These are phyloP conservation scores for Sphaerodactylus townsendi DNA, from an alignment of 2,113 vertebrate species.

Conservation along the genomic window DNA sequence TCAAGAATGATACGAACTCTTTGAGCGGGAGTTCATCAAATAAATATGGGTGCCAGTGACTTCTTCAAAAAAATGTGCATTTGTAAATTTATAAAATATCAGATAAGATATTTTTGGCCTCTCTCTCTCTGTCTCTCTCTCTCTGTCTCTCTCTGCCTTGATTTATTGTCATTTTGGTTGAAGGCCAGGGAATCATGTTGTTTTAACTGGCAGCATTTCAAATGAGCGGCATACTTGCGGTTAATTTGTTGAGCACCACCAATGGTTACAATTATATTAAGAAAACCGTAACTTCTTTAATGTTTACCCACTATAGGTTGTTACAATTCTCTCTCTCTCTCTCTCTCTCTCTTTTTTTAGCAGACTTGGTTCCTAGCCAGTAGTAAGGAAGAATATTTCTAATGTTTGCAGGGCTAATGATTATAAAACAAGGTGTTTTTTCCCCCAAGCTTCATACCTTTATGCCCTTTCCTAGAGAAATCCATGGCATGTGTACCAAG, in stretches of 20 bases:
- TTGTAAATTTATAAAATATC: conserved; percentile 64
- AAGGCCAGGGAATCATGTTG: conserved; percentile 53
- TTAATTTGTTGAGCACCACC: conserved; percentile 76
- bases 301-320: conserved; percentile 66
- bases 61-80: conserved; percentile 56
- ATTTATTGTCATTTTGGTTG: conserved; percentile 58
- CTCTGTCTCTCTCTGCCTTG: conserved; percentile 44
- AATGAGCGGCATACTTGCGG: conserved; percentile 76
- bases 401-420: conserved; percentile 5
- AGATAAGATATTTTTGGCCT: conserved; percentile 69
- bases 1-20: conserved; percentile 49
- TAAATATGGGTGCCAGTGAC: conserved; percentile 7
- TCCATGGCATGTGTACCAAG: not conserved
- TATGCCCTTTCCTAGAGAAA: not conserved
- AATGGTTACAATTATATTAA: conserved; percentile 76
- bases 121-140: conserved; percentile 31
- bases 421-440: conserved; percentile 4
- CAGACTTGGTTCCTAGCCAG: conserved; percentile 32
- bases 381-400: conserved; percentile 10
- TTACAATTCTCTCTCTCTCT: conserved; percentile 48
- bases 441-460: not conserved
- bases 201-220: conserved; percentile 74
- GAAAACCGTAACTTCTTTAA: conserved; percentile 66
- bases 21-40: conserved; percentile 60
- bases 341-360: no score